Conservation (phyloP, 2,797 vertebrate species). For the Tragelaphus oryx region DNA sequence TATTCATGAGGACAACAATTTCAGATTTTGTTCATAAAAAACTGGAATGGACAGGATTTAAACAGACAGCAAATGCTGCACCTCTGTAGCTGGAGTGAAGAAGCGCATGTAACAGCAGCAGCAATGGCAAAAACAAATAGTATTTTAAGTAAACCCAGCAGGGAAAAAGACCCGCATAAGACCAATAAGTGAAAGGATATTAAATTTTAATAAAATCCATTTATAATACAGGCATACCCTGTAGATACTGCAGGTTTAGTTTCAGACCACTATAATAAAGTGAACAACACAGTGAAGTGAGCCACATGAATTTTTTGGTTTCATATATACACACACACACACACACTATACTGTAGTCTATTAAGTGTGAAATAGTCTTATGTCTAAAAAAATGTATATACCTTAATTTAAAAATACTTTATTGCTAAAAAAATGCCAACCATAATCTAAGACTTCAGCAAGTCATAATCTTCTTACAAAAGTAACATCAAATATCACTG, state of each 20-base stretch:
- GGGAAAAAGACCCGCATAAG: background rate
- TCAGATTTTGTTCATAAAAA: background rate
- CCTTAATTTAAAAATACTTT: background rate
- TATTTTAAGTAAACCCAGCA: background rate
- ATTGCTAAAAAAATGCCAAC: background rate
- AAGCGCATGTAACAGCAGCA: background rate
- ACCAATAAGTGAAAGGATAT: conserved; percentile 45
- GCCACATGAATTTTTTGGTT: background rate
- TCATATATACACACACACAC: background rate
- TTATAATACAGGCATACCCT: background rate
- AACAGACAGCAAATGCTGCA: background rate
- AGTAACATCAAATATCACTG: background rate
- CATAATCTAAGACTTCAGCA: background rate
- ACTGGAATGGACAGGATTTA: background rate
- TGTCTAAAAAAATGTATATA: background rate
- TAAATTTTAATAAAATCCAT: conserved; percentile 51
- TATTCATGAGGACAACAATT: background rate
- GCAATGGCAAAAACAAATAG: background rate
- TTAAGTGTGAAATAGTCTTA: background rate
- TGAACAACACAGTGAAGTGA: background rate
- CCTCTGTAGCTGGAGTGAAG: background rate
- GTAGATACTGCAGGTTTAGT: background rate
- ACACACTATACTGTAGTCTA: background rate
- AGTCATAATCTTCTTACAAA: background rate
- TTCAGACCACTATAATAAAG: background rate